Percentiles rank a stretch among this genome's conserved stretches.
phyloP scores from a whole-genome alignment of 2,113 vertebrate species.

The Pomatorhinus ruficollis region DNA sequence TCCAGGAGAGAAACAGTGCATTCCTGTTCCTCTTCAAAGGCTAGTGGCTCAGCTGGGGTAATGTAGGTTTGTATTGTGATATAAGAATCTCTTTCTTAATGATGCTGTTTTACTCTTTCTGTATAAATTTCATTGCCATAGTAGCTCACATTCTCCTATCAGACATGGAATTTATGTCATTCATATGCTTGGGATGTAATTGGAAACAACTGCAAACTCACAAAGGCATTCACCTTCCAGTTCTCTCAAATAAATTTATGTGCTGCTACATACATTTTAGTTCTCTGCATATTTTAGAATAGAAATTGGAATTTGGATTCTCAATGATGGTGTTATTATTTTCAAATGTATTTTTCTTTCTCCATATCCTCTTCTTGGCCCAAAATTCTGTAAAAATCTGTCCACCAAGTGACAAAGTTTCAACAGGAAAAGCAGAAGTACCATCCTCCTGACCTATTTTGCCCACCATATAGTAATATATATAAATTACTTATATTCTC shows the following conservation, averaged over 20 bases:
- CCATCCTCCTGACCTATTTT: background rate
- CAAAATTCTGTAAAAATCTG: background rate
- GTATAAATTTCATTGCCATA: background rate
- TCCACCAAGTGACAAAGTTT: background rate
- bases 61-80: background rate
- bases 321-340: background rate
- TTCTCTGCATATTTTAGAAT: background rate
- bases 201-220: background rate
- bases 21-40: background rate
- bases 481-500: background rate
- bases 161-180: background rate
- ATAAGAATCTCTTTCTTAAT: background rate
- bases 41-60: background rate
- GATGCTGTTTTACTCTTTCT: background rate
- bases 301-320: background rate
- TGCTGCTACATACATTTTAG: background rate
- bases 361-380: background rate
- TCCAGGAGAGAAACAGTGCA: background rate
- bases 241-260: rapidly evolving
- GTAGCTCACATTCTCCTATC: background rate
- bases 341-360: background rate
- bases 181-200: background rate
- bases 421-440: background rate
- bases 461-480: background rate
- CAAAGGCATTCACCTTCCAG: background rate